Percentiles rank a stretch among this genome's conserved stretches.
Evolutionary conservation across 92 coral and sea anemone species (phyloP).

Genomic region (Chrysogorgia sp.): DNA sequence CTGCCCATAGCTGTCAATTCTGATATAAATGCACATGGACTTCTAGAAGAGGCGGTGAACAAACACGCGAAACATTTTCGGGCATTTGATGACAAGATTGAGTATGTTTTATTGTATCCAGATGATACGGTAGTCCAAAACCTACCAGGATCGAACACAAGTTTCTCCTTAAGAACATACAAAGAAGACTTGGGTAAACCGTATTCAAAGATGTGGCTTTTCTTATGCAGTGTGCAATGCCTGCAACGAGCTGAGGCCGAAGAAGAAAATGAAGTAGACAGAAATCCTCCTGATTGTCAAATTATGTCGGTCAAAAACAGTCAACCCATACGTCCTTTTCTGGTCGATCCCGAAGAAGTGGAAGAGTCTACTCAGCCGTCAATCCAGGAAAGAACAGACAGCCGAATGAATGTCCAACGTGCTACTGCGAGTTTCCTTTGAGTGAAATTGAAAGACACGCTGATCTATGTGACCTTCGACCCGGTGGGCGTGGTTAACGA

Average conservation of each 20-base stretch:
- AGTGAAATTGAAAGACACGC: constrained; percentile 24
- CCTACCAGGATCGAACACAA: background rate
- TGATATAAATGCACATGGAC: background rate
- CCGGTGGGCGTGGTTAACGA: constrained; percentile 4
- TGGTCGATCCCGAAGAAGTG: background rate
- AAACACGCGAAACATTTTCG: constrained; percentile 36
- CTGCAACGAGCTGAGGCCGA: background rate
- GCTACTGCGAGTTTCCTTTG: constrained; percentile 11
- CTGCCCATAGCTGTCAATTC: constrained; percentile 24
- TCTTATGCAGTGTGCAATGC: background rate
- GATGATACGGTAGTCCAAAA: constrained; percentile 11
- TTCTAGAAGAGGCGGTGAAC: constrained; percentile 10
- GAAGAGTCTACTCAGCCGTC: background rate
- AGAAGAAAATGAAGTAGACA: background rate
- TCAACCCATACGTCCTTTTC: constrained; percentile 2
- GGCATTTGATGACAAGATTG: background rate
- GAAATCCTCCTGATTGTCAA: background rate
- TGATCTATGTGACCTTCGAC: constrained; percentile 20
- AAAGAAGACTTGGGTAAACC: constrained; percentile 28
- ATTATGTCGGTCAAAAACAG: background rate
- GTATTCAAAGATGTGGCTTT: constrained; percentile 1
- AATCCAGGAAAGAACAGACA: background rate
- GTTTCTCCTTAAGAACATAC: background rate
- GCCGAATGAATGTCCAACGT: constrained; percentile 8
- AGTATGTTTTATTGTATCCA: constrained; percentile 29